Base-by-base conservation (phyloP, 2,888 invertebrate genomes). In the Athalia circularis region DNA sequence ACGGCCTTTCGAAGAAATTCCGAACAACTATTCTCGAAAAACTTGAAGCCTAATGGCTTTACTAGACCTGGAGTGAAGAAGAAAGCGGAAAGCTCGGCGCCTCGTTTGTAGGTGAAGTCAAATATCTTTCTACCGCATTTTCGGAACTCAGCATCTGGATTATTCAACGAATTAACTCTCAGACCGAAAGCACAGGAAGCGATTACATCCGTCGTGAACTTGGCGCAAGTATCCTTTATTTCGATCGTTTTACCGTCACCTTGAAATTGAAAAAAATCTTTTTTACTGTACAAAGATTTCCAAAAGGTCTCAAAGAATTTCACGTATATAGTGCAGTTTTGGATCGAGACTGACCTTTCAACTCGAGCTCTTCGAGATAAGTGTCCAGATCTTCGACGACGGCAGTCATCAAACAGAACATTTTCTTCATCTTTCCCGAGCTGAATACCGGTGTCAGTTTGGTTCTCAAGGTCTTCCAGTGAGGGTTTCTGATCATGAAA, bases 401-500 rank as follows among this genome's bases (percentile, higher is more conserved):
- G 4, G 83, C 72, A 47, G 81, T 4, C 87, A 87, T 87, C 52
- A 86, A 50, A 0, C 86, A 80, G 29, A 87, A 86, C 87, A 88
- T 87, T 29, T 82, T 86, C 75, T 87, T 89, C 45, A 89, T 62
- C 74, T 84, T 88, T 0, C 86, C 86, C 8, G 86, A 82, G 0
- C 91, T 91, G 80, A 91, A 92, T 1, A 91, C 87, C 0, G 92
- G 92, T 0, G 92, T 88, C 4, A 92, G 77, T 79, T 91, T 91
- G 0, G 85, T 68, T 47, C 92, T 86, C 0, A 92, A 81, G 9
- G 86, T 81, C 79, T 89, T 91, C 92, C 92, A 92, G 0, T 86
- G 79, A 0, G 90, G 89, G 86, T 90, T 91, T 15, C 88, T 90
- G 0, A 91, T 82, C 70, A 91, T 85, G 80, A 92, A 92, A 1